A percentile compares a stretch with the other conserved stretches of the same genome.
phyloP scores from a whole-genome alignment of 1,140 invertebrate species.

The Euwallacea fornicatus region DNA sequence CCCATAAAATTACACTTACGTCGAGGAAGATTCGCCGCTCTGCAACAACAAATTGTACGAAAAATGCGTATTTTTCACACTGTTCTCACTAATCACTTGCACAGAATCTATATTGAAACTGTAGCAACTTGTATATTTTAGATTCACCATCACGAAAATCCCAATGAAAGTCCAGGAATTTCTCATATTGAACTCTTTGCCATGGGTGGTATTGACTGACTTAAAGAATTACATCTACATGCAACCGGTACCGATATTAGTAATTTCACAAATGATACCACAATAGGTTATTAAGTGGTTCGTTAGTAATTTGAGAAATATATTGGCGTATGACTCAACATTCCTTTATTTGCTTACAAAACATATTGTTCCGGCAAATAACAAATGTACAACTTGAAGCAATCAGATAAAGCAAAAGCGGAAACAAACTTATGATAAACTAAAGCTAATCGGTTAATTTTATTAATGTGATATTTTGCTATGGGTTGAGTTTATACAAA shows the following conservation, averaged over 20 bases:
- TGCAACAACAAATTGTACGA: slow-evolving; percentile 18
- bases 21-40: neutral
- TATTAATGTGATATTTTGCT: no score
- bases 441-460: no score
- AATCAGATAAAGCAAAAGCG: no score
- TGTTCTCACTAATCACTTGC: slow-evolving; percentile 8
- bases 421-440: no score
- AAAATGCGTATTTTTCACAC: slow-evolving; percentile 19
- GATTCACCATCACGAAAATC: neutral
- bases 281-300: neutral
- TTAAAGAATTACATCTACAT: neutral
- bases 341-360: neutral
- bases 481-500: no score
- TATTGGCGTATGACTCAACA: neutral
- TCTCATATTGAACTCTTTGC: neutral
- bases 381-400: no score
- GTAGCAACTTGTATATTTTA: slow-evolving; percentile 6
- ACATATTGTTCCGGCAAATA: no score
- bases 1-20: slow-evolving; percentile 8
- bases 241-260: neutral
- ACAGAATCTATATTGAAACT: slow-evolving; percentile 20
- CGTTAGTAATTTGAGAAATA: neutral
- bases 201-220: neutral
- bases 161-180: neutral
- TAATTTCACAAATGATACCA: neutral